These are phyloP conservation scores for Apotomis capreana DNA, from an alignment of 2,888 invertebrate species.

Conservation along the genomic window DNA sequence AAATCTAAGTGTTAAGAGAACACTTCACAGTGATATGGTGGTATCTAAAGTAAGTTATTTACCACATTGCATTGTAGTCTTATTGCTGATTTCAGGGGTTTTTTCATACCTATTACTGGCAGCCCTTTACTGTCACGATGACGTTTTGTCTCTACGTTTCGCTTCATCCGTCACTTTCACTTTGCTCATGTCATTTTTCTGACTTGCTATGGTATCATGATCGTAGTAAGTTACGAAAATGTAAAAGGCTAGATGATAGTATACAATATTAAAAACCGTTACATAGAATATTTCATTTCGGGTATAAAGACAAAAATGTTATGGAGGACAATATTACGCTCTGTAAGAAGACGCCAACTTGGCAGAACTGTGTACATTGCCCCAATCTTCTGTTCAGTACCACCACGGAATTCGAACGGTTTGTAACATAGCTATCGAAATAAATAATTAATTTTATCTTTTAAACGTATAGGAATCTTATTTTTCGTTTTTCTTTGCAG, in stretches of 20 bases:
- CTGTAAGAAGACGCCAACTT: conserved; percentile 72
- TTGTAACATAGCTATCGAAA: conserved; percentile 47
- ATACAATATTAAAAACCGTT: conserved; percentile 10
- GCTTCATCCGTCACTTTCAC: conserved; percentile 32
- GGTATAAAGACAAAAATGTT: conserved; percentile 66
- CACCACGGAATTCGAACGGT: conserved; percentile 85
- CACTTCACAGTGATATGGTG: no score
- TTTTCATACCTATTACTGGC: neutral
- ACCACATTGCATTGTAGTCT: no score
- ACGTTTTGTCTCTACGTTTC: conserved; percentile 39
- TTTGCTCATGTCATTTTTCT: conserved; percentile 27
- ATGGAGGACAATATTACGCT: conserved; percentile 75
- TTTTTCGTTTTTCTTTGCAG: conserved; percentile 69
- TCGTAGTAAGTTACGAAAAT: conserved; percentile 30
- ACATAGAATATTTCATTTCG: conserved; percentile 15
- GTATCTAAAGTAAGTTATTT: no score
- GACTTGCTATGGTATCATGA: conserved; percentile 30
- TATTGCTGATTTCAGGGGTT: no score
- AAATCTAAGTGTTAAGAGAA: no score
- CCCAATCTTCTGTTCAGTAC: conserved; percentile 82
- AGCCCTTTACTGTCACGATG: conserved; percentile 29
- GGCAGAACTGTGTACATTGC: conserved; percentile 86
- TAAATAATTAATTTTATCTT: conserved; percentile 26
- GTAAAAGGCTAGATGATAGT: conserved; percentile 24
- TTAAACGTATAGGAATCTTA: conserved; percentile 28